phyloP scores from a whole-genome alignment of 2,113 vertebrate species.

The Chloebia gouldiae region DNA sequence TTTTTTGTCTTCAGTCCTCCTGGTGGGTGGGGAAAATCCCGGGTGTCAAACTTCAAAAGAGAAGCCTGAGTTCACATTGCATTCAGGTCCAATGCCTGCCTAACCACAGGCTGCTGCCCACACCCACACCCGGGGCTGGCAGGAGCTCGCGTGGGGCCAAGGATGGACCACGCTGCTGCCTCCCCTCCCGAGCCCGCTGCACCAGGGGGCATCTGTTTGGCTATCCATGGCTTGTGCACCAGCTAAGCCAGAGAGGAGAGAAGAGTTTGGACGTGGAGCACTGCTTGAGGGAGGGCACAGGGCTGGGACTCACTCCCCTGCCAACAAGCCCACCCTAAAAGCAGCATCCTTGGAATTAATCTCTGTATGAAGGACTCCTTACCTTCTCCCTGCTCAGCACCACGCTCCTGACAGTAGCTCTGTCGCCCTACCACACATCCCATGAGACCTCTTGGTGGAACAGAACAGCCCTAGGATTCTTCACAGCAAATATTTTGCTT shows the following conservation, averaged over 20 bases:
- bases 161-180: neutral
- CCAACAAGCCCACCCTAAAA: neutral
- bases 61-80: constrained; percentile 65
- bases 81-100: constrained; percentile 59
- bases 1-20: constrained; percentile 32
- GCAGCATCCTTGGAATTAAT: neutral
- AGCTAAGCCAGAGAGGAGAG: neutral
- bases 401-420: neutral
- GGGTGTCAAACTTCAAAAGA: constrained; percentile 75
- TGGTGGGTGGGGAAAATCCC: constrained; percentile 74
- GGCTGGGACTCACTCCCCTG: neutral
- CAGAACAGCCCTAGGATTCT: neutral
- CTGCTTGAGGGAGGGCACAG: neutral
- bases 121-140: constrained; percentile 48
- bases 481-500: neutral
- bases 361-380: neutral
- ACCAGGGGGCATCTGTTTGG: accelerated
- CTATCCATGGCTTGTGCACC: neutral
- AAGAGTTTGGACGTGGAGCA: neutral
- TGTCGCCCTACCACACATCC: neutral
- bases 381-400: neutral
- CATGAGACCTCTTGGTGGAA: neutral
- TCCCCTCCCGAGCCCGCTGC: neutral
- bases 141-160: neutral
- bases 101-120: constrained; percentile 42